These are phyloP conservation scores for Acronicta aceris DNA, from an alignment of 2,888 invertebrate genomes.

Conservation along the genomic window DNA sequence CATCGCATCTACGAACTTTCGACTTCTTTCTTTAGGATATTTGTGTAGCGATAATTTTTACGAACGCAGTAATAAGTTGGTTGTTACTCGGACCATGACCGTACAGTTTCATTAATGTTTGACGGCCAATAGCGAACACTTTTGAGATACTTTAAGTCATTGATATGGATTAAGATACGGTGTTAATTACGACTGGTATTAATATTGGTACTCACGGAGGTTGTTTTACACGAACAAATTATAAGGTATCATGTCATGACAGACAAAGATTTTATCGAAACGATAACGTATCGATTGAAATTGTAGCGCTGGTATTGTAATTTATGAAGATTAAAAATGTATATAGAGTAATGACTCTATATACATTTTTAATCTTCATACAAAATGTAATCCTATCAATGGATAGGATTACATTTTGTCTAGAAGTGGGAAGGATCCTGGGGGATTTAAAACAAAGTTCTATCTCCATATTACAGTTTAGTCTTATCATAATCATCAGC, in stretches of 20 bases:
- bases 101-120: slow-evolving; percentile 60
- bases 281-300: not conserved
- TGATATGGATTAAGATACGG: slow-evolving; percentile 38
- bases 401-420: not conserved
- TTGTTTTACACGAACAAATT: slow-evolving; percentile 30
- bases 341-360: too few species aligned
- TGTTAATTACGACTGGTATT: slow-evolving; percentile 44
- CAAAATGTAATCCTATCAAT: too few species aligned
- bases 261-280: slow-evolving; percentile 20
- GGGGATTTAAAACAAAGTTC: too few species aligned
- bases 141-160: slow-evolving; percentile 39
- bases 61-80: slow-evolving; percentile 43
- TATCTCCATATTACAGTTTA: too few species aligned
- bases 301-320: not conserved
- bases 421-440: too few species aligned
- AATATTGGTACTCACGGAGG: slow-evolving; percentile 33
- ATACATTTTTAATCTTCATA: too few species aligned
- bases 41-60: slow-evolving; percentile 11
- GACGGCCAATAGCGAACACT: slow-evolving; percentile 43
- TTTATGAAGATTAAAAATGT: not conserved
- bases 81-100: slow-evolving; percentile 58
- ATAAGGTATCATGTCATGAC: slow-evolving; percentile 32
- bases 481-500: too few species aligned
- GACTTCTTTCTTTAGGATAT: slow-evolving; percentile 2
- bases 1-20: not conserved